A percentile compares a stretch with the other conserved stretches of the same genome.
Conservation (phyloP, 2,797 vertebrate species). For the Spinibarbus caldwelli region DNA sequence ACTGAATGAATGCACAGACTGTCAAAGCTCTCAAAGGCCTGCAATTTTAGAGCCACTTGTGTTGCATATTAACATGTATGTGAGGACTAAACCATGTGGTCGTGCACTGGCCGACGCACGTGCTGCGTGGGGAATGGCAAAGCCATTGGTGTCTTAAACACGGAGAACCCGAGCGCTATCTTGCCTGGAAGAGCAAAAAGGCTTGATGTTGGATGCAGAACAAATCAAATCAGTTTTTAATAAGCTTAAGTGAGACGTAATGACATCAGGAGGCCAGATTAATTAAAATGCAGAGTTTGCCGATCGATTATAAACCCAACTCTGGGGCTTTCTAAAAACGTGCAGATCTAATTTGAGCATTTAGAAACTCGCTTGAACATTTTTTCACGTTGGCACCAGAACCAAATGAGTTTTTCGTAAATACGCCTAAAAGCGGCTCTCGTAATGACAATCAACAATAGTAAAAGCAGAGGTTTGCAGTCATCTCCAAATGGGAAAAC, state of each 20-base stretch:
- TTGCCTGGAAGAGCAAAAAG: neutral
- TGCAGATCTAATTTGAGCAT: neutral
- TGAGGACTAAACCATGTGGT: slow-evolving; percentile 59
- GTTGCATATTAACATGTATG: slow-evolving; percentile 64
- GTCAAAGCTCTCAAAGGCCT: slow-evolving; percentile 61
- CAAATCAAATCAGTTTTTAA: slow-evolving; percentile 24
- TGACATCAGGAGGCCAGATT: slow-evolving; percentile 20
- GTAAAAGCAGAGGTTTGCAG: slow-evolving; percentile 61
- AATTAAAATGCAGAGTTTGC: slow-evolving; percentile 28
- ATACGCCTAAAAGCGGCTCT: slow-evolving; percentile 42
- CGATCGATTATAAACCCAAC: slow-evolving; percentile 18
- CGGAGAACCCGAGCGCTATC: neutral
- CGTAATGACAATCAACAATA: slow-evolving; percentile 60
- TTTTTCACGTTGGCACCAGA: neutral
- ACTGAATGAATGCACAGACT: slow-evolving; percentile 60
- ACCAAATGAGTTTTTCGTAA: slow-evolving; percentile 7
- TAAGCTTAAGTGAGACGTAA: slow-evolving; percentile 33
- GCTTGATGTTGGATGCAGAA: slow-evolving; percentile 1
- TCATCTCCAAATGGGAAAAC: slow-evolving; percentile 66
- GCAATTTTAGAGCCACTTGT: slow-evolving; percentile 58
- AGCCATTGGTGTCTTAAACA: slow-evolving; percentile 53
- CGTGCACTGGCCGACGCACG: slow-evolving; percentile 32
- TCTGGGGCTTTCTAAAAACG: slow-evolving; percentile 23
- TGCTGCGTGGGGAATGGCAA: slow-evolving; percentile 47
- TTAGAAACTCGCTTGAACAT: neutral